Conservation (phyloP, 2,113 vertebrate genomes). For the Suricata suricatta region DNA sequence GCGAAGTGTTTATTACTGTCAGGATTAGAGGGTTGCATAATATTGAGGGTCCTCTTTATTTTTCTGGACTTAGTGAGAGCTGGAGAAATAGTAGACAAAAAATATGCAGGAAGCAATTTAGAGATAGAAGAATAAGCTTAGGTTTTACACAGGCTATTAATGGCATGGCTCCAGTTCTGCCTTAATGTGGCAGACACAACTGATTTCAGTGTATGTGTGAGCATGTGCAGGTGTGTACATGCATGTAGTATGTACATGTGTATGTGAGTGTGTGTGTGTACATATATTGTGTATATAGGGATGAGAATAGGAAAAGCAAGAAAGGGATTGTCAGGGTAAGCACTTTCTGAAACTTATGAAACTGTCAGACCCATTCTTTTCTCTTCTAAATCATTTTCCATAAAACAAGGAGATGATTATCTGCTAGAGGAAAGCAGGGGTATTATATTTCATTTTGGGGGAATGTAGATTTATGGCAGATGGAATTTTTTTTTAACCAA, state of each 20-base stretch:
- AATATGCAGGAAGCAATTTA: constrained; percentile 28
- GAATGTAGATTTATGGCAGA: constrained; percentile 77
- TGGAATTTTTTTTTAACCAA: constrained; percentile 63
- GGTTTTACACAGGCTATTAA: background rate
- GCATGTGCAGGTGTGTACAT: background rate
- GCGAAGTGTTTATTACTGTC: background rate
- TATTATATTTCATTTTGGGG: constrained; percentile 76
- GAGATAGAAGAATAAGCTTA: constrained; percentile 28
- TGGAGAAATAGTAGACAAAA: constrained; percentile 47
- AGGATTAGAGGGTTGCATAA: background rate
- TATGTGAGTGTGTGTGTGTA: background rate
- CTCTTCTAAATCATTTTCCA: constrained; percentile 73
- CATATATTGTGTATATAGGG: background rate
- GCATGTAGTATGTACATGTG: background rate
- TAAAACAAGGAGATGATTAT: constrained; percentile 81
- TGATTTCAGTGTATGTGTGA: constrained; percentile 11
- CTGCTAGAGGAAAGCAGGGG: constrained; percentile 67
- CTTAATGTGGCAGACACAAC: background rate
- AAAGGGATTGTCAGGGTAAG: constrained; percentile 45
- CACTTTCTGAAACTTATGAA: constrained; percentile 54
- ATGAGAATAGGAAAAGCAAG: constrained; percentile 41
- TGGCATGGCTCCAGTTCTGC: background rate
- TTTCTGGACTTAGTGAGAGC: background rate
- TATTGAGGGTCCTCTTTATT: constrained; percentile 9
- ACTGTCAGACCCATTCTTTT: constrained; percentile 74